Base-by-base conservation (phyloP, 2,113 vertebrate genomes). In the Drymodes brunneopygia region DNA sequence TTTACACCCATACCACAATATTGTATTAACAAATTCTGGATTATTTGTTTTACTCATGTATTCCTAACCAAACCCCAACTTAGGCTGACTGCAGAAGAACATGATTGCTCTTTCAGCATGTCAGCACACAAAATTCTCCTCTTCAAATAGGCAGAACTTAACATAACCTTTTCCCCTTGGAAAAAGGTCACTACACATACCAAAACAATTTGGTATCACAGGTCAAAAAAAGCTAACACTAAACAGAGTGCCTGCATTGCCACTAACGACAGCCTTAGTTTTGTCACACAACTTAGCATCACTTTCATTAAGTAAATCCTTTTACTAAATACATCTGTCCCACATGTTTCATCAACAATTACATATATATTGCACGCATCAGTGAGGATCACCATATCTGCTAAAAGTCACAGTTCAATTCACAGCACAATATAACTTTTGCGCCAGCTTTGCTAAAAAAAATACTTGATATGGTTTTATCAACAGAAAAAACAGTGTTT, bases 31-130 rank as follows among this genome's bases (percentile, higher is more conserved):
- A 77, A 93, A 85, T 62, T 78, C 47, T 90, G 54, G 25, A 88
- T 88, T 90, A 88, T 54, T 77, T 86, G 42, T 79, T 96, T 75
- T 95, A 94, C 75, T 88, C 85, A 85, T 10, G 77, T 38, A 38
- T 85, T 94, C 65, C 67, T 92, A 96, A 93, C 29, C 33, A 95
- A 97, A 51, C 23, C 35, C 67, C 81, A 94, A 6, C n/a, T n/a
- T 33, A 58, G n/a, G 8, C 29, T 36, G 35, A 87, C 20, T 66
- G 50, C 0, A 0, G 33, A 80, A 86, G 71, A 66, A 91, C 24
- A 42, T 0, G 2, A 35, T 16, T 77, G 15, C 6, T 70, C 35
- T 23, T 81, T 51, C 10, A 2, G 16, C 54, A 38, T 8, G 16
- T 45, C 42, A 73, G 42, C 33, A 70, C 33, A 77, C 10, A 47